A percentile compares a stretch with the other conserved stretches of the same genome.
phyloP scores from a whole-genome alignment of 2,797 vertebrate species.

The Falco rusticolus region DNA sequence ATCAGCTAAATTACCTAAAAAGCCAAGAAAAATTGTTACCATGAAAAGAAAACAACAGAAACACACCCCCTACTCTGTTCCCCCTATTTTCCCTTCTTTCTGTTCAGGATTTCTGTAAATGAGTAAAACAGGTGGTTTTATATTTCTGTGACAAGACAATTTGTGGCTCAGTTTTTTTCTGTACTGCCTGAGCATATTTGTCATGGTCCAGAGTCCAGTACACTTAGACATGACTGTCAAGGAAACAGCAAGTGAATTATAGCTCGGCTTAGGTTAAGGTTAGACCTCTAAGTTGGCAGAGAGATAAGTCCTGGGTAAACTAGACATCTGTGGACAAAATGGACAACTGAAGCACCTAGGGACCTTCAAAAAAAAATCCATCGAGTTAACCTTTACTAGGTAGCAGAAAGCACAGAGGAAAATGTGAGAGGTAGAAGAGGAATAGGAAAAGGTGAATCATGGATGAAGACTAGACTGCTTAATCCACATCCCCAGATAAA shows the following conservation, averaged over 20 bases:
- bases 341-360: background rate
- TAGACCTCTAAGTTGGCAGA: background rate
- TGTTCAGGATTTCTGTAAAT: background rate
- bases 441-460: background rate
- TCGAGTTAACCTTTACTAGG: background rate
- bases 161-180: background rate
- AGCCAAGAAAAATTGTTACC: too few relatives aligned
- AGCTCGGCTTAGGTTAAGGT: constrained; percentile 31
- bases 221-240: background rate
- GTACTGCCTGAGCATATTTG: background rate
- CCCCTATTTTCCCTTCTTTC: background rate
- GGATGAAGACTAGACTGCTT: background rate
- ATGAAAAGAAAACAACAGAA: too few relatives aligned
- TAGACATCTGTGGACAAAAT: constrained; percentile 22
- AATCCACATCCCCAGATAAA: background rate
- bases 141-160: background rate
- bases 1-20: too few relatives aligned
- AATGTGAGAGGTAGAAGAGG: background rate
- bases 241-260: constrained; percentile 38
- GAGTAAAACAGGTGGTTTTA: background rate
- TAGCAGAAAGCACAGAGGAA: background rate
- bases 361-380: background rate
- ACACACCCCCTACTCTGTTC: rapidly evolving
- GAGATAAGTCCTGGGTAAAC: constrained; percentile 38
- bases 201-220: constrained; percentile 4